Conservation (phyloP, 2,797 vertebrate genomes). For the Pygocentrus nattereri region DNA sequence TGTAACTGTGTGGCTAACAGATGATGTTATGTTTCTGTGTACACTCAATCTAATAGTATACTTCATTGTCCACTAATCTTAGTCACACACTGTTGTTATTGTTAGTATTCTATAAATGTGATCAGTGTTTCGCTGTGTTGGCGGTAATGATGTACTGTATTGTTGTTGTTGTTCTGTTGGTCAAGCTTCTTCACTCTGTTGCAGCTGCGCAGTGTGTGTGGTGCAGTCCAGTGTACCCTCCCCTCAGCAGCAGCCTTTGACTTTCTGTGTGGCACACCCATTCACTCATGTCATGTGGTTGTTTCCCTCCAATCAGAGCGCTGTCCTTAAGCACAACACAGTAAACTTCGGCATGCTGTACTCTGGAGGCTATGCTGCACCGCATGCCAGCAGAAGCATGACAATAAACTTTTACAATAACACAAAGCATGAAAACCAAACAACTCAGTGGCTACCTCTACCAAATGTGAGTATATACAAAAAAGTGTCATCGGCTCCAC, state of each 20-base stretch:
- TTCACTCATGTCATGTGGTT: slow-evolving; percentile 94
- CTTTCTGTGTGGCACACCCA: slow-evolving; percentile 61
- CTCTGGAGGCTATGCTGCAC: slow-evolving; percentile 97
- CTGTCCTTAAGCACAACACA: slow-evolving; percentile 99
- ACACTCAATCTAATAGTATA: slow-evolving; percentile 27
- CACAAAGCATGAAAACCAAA: slow-evolving; percentile 98
- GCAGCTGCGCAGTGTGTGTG: slow-evolving; percentile 69
- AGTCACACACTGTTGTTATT: slow-evolving; percentile 44
- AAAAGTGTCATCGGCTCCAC: slow-evolving; percentile 59
- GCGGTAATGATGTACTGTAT: slow-evolving; percentile 67
- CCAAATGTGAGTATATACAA: slow-evolving; percentile 94
- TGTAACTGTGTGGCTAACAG: slow-evolving; percentile 12
- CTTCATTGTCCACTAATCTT: slow-evolving; percentile 33
- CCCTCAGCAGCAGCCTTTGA: slow-evolving; percentile 61
- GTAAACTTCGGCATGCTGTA: slow-evolving; percentile 99
- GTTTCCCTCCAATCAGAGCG: slow-evolving; percentile 99
- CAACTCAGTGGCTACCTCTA: slow-evolving; percentile 98
- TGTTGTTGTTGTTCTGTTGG: slow-evolving; percentile 73
- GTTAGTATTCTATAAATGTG: slow-evolving; percentile 52
- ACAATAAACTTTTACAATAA: slow-evolving; percentile 99
- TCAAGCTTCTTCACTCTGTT: slow-evolving; percentile 81
- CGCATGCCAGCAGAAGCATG: slow-evolving; percentile 97
- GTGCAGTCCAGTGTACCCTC: slow-evolving; percentile 67
- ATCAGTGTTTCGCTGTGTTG: slow-evolving; percentile 70
- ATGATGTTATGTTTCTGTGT: slow-evolving; percentile 39